Evolutionary conservation across 2,888 invertebrate genomes (phyloP).

Genomic region (Meganola albula): DNA sequence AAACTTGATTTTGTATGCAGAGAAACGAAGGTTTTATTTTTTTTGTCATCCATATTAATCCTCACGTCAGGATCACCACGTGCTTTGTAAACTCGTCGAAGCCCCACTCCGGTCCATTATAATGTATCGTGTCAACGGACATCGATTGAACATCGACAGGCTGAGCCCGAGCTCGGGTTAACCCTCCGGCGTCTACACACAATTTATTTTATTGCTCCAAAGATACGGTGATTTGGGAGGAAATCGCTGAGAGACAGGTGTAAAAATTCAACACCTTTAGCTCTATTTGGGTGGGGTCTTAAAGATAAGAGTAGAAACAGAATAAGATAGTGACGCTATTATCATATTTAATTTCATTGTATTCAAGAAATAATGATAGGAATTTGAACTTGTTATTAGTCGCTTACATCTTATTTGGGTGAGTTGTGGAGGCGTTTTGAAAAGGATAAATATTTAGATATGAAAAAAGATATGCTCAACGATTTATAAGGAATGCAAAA

Average conservation of each 20-base stretch:
- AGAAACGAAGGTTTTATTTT: conserved; percentile 43
- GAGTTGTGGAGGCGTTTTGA: conserved; percentile 34
- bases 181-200: conserved; percentile 73
- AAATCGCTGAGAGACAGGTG: conserved; percentile 74
- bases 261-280: conserved; percentile 73
- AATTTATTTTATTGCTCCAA: conserved; percentile 76
- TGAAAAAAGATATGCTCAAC: conserved; percentile 49
- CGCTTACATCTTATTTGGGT: conserved; percentile 45
- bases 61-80: conserved; percentile 74
- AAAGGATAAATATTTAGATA: conserved; percentile 50
- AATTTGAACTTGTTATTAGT: conserved; percentile 50
- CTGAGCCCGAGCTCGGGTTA: conserved; percentile 50
- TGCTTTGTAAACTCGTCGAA: conserved; percentile 74
- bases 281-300: conserved; percentile 56
- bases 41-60: conserved; percentile 74
- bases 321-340: conserved; percentile 64
- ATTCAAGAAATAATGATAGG: conserved; percentile 46
- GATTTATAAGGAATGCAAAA: conserved; percentile 57
- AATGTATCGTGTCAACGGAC: conserved; percentile 76
- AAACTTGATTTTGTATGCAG: conserved; percentile 61
- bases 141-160: conserved; percentile 74
- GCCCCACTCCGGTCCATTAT: conserved; percentile 66
- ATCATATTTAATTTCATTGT: conserved; percentile 65
- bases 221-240: conserved; percentile 74
- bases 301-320: conserved; percentile 67